Evolutionary conservation across 2,888 invertebrate species (phyloP), one percentile per base, ranked within the genome.

Genomic region (Tinea pellionella): DNA sequence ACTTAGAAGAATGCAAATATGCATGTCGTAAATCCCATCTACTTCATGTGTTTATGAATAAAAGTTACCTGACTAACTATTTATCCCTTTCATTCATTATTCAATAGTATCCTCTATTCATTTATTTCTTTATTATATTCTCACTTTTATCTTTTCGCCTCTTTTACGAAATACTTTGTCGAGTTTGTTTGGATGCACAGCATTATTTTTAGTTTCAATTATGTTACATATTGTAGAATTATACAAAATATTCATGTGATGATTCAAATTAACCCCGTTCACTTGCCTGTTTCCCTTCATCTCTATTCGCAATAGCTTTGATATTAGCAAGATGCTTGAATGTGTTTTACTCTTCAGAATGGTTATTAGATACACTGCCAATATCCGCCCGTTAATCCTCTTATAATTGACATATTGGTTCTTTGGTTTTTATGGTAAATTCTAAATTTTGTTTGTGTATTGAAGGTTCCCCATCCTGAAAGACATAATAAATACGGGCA

Each of bases 401-500:
- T 47, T 15, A n/a, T n/a, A 47, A 47, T 47, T 16, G 15, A 47
- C 6, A 6, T 6, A 6, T 24, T 24, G 24, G 6, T 24, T 24
- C 2, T 47, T 47, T 15, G 47, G 47, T 47, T 47, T n/a, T 47
- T 16, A 47, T 16, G 12, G 9, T 15, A 7, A 78, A 83, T 73
- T 80, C 79, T 72, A 78, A 76, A 80, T 80, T 82, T 74, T 89
- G 82, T 80, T 88, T 89, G 82, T 89, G 89, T 89, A 89, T 90
- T 89, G 80, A 90, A 90, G 90, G 90, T 90, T 82, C 89, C 89
- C 82, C 89, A 89, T 84, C 89, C 89, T 81, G 89, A 88, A 86
- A 86, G 88, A 85, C 82, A 88, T 73, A 87, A 83, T 88, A 88
- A 88, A 88, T 87, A 85, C 77, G 86, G 88, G 88, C 90, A 90